Base-by-base conservation (phyloP, 2,888 invertebrate species). In the Phlogophora meticulosa region DNA sequence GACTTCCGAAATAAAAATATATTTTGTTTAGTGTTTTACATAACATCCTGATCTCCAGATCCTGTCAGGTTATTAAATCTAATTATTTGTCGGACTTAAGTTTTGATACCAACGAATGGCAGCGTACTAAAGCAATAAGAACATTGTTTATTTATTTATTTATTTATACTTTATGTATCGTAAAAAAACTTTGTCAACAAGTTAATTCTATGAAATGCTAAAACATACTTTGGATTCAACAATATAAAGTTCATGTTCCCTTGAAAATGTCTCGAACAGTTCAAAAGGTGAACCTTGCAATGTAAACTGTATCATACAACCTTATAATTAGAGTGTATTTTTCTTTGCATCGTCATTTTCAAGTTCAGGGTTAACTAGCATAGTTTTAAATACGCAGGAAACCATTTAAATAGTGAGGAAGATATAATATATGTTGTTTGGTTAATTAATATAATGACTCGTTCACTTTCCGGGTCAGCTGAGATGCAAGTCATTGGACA, bases 331-430 rank as follows among this genome's bases (percentile, higher is more conserved):
- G 3, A 32, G 48, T 32, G 0, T 13, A 0, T 70, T n/a, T 62
- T 69, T 4, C 22, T 20, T 11, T 62, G 45, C 20, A 45, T 0
- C 28, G 0, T 28, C 10, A 55, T 40, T 36, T 45, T 49, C 46
- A 73, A 70, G 57, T 55, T 76, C 71, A 73, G 7, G 57, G 34
- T 11, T 0, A 67, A 40, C 28, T 0, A 11, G 58, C 24, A 34
- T 48, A 53, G 40, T 45, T 61, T 59, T 76, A 56, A 69, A 61
- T 49, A 61, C 11, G 61, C 61, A 73, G 70, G 73, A 73, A 73
- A 69, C 45, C 1, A 36, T 58, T 69, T 43, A 58, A 75, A 57
- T 56, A 28, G 15, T 2, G 10, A 65, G 22, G 52, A 66, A 74
- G 42, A 52, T 32, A 65, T 72, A 58, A 46, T 32, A 60, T 28